Conservation (phyloP, 1,140 invertebrate genomes). For the Arion vulgaris region DNA sequence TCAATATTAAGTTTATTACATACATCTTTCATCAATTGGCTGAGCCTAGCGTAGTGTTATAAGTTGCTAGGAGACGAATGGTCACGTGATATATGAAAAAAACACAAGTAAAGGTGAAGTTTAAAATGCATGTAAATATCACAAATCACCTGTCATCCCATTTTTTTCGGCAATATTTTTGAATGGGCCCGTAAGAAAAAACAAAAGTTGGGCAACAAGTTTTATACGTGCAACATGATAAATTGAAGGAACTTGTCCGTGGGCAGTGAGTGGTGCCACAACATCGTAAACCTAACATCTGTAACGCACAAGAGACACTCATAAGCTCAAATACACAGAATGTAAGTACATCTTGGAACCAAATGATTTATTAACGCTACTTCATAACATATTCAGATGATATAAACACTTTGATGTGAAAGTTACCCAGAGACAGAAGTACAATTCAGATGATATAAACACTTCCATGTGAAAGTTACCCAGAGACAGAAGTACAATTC, state of each 20-base stretch:
- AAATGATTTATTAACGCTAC: not conserved
- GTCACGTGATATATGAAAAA: not conserved
- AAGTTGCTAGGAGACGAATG: not conserved
- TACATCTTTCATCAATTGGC: not conserved
- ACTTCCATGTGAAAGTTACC: not conserved
- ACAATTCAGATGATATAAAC: too few relatives aligned
- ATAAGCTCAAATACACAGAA: not conserved
- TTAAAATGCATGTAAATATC: not conserved
- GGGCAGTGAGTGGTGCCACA: constrained; percentile 4
- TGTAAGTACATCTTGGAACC: not conserved
- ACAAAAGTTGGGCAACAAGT: too few relatives aligned
- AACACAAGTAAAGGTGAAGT: not conserved
- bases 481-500: too few relatives aligned
- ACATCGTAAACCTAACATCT: not conserved
- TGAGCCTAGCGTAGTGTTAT: not conserved
- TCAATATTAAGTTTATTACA: not conserved
- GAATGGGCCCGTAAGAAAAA: not conserved
- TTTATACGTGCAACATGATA: not conserved
- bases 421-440: not conserved
- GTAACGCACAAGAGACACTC: not conserved
- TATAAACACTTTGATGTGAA: not conserved
- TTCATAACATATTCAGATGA: not conserved
- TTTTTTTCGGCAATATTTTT: not conserved
- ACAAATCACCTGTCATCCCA: not conserved
- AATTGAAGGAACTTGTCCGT: not conserved